phyloP scores from a whole-genome alignment of 1,140 invertebrate genomes.

The Trichonephila clavata region DNA sequence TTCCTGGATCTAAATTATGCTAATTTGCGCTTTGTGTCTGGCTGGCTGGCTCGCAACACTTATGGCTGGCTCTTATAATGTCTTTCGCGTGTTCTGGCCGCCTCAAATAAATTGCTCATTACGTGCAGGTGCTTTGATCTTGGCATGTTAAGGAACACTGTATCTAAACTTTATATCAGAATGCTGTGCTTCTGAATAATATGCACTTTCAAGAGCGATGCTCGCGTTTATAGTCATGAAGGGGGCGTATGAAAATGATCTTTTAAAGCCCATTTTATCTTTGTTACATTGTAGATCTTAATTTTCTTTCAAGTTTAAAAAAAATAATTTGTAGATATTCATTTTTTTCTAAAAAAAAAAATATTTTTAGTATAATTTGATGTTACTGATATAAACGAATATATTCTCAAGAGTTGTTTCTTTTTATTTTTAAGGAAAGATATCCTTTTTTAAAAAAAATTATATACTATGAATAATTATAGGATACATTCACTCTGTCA shows the following conservation, averaged over 20 bases:
- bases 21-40: neutral
- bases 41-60: neutral
- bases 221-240: neutral
- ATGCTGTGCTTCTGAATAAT: neutral
- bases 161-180: neutral
- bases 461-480: too few relatives aligned
- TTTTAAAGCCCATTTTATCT: neutral
- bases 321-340: too few relatives aligned
- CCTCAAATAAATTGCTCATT: constrained; percentile 22
- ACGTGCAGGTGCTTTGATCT: constrained; percentile 14
- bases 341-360: too few relatives aligned
- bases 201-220: neutral
- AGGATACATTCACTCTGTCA: too few relatives aligned
- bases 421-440: too few relatives aligned
- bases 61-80: too few relatives aligned
- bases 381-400: too few relatives aligned
- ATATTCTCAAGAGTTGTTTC: too few relatives aligned
- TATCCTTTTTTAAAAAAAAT: too few relatives aligned
- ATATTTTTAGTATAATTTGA: too few relatives aligned
- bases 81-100: neutral
- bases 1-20: constrained; percentile 20
- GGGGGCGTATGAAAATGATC: neutral
- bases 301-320: neutral
- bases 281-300: neutral
- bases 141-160: neutral